Base-by-base conservation (phyloP, 2,797 vertebrate genomes). In the Onychomys leucogaster region DNA sequence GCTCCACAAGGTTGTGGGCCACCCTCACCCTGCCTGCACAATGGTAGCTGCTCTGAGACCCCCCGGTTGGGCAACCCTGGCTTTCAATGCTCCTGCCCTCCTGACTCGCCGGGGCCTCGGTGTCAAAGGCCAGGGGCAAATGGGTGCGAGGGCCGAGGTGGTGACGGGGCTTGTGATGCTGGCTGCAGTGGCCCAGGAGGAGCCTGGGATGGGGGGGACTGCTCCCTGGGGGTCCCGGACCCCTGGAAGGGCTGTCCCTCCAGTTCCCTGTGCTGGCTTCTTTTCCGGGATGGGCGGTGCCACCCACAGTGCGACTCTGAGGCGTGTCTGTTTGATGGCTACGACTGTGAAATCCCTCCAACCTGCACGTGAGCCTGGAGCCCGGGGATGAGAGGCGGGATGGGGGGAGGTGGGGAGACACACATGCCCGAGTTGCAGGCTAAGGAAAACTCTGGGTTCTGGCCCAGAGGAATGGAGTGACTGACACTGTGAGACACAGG, bases 241-340 rank as follows among this genome's bases (percentile, higher is more conserved):
- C 99, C 99, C 1, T 99, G 99, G 99, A 97, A 97, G 65, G 98
- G 98, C 61, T 99, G 99, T 97, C 98, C 98, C 29, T 91, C 77
- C 96, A 88, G 91, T 59, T 99, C 98, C 77, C 97, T 77, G 59
- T 99, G 99, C 91, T 98, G 98, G 96, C 98, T 89, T 83, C 99
- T 99, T 97, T 99, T 99, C 96, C 98, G 97, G 32, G 98, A 99
- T 10, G 98, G 99, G 17, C 97, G 96, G 3, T 99, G 99, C 97
- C 98, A 99, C 97, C 96, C 37, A 4, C 98, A 99, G 4, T 99
- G 99, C 63, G 96, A 96, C 77, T 98, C 98, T 4, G 98, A 99
- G 0, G 98, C 98, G 25, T 99, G 99, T 97, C 98, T 99, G 29
- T 98, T 98, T 81, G 99, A 99, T 0, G 99, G 99, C 29, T 99